Conservation (phyloP, 2,888 invertebrate species). For the Lysandra bellargus region DNA sequence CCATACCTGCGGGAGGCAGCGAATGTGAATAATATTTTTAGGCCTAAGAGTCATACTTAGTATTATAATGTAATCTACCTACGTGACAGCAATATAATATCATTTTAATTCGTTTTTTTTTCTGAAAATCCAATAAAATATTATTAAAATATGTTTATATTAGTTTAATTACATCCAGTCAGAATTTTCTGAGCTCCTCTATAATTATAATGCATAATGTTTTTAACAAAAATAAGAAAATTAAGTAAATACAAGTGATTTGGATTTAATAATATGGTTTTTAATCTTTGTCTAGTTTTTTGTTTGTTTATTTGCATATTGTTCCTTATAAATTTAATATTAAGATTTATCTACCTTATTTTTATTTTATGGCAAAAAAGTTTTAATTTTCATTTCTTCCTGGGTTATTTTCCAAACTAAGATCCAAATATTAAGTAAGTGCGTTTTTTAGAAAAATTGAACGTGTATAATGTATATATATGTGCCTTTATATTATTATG, state of each 20-base stretch:
- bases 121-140: background rate
- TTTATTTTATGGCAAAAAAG: too few species aligned
- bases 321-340: background rate
- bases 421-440: too few species aligned
- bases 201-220: background rate
- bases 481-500: too few species aligned
- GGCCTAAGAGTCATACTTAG: too few species aligned
- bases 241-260: background rate
- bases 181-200: background rate
- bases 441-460: too few species aligned
- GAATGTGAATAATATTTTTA: too few species aligned
- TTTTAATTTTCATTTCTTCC: too few species aligned
- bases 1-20: too few species aligned
- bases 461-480: too few species aligned
- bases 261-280: background rate
- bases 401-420: too few species aligned
- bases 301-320: background rate
- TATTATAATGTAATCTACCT: too few species aligned
- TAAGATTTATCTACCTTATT: background rate
- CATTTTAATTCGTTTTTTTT: background rate
- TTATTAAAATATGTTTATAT: background rate
- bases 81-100: background rate
- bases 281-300: background rate
- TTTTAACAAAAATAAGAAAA: background rate
- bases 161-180: background rate